Base-by-base conservation (phyloP, 1,140 invertebrate species). In the Aleiodes sp. region DNA sequence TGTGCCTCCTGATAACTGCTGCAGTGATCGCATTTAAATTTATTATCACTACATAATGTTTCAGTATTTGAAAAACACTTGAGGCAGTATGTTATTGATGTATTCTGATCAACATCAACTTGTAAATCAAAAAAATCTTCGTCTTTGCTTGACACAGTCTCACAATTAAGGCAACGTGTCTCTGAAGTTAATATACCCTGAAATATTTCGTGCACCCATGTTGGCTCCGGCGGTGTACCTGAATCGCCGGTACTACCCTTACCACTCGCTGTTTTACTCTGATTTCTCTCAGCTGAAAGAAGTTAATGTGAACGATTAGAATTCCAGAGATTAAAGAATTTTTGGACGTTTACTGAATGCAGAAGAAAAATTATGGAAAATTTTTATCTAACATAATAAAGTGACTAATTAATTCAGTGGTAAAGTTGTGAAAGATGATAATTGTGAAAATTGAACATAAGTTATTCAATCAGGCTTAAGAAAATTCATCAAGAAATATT, bases 131-230 rank as follows among this genome's bases (percentile, higher is more conserved):
- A 94, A 85, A 99, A 99, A 84, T 99, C 96, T 87, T 99, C 98
- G 87, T 99, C 98, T 88, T 99, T 99, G 86, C 96, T 98, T 86
- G 97, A 98, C 52, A 99, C 96, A 75, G 97, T 99, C 91, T 99
- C 98, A 90, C 98, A 99, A 87, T 99, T 99, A 71, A 99, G 90
- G 89, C 98, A 99, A 78, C 97, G 88, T 0, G 98, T 99, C 89
- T 99, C 98, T 85, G 98, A 99, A 6, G 98, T 99, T 41, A 99
- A 88, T 52, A 98, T 99, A 59, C 98, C 98, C 88, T 99, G 98
- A 86, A 99, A 99, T 78, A 99, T 99, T 88, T 99, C 98, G 83
- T 99, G 98, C 66, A 99, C 97, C 98, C 98, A 99, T 0, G 96
- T 99, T 19, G 96, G 95, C 76, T 98, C 96, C 14, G 93, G 90